phyloP scores from a whole-genome alignment of 53 echinoderm and acorn worm genomes.

The Astropecten irregularis region DNA sequence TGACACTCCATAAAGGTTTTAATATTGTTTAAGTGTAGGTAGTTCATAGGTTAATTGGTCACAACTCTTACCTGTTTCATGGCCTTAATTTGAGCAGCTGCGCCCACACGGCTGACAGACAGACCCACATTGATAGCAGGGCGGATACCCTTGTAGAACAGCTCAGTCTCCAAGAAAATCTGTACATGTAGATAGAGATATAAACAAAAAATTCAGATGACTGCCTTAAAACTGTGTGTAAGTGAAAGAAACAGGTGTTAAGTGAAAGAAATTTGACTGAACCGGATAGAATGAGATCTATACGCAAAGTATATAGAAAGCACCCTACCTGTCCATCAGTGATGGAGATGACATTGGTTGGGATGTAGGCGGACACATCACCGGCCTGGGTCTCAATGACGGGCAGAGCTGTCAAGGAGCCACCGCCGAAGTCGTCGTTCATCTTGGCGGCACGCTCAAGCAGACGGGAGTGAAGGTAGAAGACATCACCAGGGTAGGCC shows the following conservation, averaged over 20 bases:
- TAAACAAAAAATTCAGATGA: no score
- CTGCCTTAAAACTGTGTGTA: no score
- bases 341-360: conserved; percentile 99
- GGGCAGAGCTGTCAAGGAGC: conserved; percentile 97
- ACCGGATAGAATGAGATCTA: no score
- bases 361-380: conserved; percentile 99
- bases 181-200: conserved; percentile 20
- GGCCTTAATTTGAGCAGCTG: conserved; percentile 99
- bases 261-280: no score
- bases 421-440: conserved; percentile 98
- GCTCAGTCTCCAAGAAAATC: conserved; percentile 99
- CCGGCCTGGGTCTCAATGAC: conserved; percentile 99
- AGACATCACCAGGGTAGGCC: conserved; percentile 99
- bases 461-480: conserved; percentile 99
- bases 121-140: conserved; percentile 99
- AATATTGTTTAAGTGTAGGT: no score
- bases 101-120: conserved; percentile 98
- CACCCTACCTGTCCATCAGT: conserved; percentile 96
- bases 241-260: no score
- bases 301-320: no score
- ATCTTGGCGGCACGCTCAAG: conserved; percentile 99
- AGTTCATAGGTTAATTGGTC: no score
- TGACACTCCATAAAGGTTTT: no score
- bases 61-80: conserved; percentile 97
- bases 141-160: conserved; percentile 99